phyloP scores from a whole-genome alignment of 1,140 invertebrate species.

The Sitobion miscanthi region DNA sequence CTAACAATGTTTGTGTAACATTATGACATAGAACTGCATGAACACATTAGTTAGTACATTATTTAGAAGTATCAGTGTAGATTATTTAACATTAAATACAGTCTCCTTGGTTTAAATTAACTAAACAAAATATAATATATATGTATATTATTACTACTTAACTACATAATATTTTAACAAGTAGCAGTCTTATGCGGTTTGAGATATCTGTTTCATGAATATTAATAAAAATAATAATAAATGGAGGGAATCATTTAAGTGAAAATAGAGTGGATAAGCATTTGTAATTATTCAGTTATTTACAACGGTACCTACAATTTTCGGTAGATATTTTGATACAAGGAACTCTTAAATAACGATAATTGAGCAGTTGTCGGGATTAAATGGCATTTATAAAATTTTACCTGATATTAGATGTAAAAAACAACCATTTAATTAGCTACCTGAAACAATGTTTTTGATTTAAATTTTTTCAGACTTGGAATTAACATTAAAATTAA shows the following conservation, averaged over 20 bases:
- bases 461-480: slow-evolving; percentile 50
- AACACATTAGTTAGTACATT: slow-evolving; percentile 54
- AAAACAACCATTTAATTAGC: slow-evolving; percentile 37
- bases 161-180: slow-evolving; percentile 57
- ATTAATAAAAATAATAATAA: slow-evolving; percentile 55
- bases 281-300: slow-evolving; percentile 48
- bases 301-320: slow-evolving; percentile 43
- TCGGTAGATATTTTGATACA: slow-evolving; percentile 41
- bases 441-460: slow-evolving; percentile 53
- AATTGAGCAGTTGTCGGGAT: slow-evolving; percentile 53
- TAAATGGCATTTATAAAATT: slow-evolving; percentile 25
- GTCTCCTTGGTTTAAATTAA: slow-evolving; percentile 55
- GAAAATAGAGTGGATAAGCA: slow-evolving; percentile 42
- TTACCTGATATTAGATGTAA: slow-evolving; percentile 16
- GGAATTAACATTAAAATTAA: slow-evolving; percentile 41
- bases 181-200: slow-evolving; percentile 56
- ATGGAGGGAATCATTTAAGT: slow-evolving; percentile 55
- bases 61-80: slow-evolving; percentile 53
- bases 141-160: slow-evolving; percentile 54
- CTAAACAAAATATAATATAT: slow-evolving; percentile 51
- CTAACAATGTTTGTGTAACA: slow-evolving; percentile 51
- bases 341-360: slow-evolving; percentile 55
- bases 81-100: slow-evolving; percentile 47
- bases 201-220: slow-evolving; percentile 53
- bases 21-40: slow-evolving; percentile 55